Evolutionary conservation across 2,888 invertebrate genomes (phyloP).

Genomic region (Ochlodes sylvanus): DNA sequence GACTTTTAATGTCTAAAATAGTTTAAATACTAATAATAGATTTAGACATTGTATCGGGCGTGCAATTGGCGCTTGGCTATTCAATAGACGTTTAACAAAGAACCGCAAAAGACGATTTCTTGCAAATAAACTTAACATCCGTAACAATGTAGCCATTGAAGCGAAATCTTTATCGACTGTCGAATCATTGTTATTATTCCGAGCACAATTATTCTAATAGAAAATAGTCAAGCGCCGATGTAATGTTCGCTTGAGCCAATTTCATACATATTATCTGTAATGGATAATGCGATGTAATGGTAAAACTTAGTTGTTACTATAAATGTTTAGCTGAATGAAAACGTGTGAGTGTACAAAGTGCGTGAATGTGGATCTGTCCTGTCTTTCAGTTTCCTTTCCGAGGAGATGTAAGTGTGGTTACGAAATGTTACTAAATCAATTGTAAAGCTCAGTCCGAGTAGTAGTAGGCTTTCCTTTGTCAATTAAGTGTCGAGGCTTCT

Average conservation of each 20-base stretch:
- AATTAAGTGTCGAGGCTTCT: constrained; percentile 59
- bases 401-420: constrained; percentile 46
- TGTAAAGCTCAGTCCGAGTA: constrained; percentile 53
- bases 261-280: constrained; percentile 76
- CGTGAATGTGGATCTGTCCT: constrained; percentile 77
- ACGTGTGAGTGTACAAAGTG: constrained; percentile 80
- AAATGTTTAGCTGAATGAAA: constrained; percentile 83
- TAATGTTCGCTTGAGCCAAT: constrained; percentile 66
- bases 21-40: constrained; percentile 61
- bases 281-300: constrained; percentile 73
- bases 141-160: constrained; percentile 34
- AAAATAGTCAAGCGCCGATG: constrained; percentile 74
- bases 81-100: constrained; percentile 38
- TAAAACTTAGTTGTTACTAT: constrained; percentile 82
- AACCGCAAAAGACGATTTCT: constrained; percentile 15
- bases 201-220: constrained; percentile 33
- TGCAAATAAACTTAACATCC: constrained; percentile 19
- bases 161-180: constrained; percentile 34
- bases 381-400: constrained; percentile 68
- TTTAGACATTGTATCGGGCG: constrained; percentile 71
- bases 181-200: constrained; percentile 23
- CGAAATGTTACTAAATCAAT: constrained; percentile 42
- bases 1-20: constrained; percentile 78
- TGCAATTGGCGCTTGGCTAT: constrained; percentile 76
- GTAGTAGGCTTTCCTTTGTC: constrained; percentile 65